These are phyloP conservation scores for Lonchura striata DNA, from an alignment of 2,113 vertebrate genomes.

Conservation along the genomic window DNA sequence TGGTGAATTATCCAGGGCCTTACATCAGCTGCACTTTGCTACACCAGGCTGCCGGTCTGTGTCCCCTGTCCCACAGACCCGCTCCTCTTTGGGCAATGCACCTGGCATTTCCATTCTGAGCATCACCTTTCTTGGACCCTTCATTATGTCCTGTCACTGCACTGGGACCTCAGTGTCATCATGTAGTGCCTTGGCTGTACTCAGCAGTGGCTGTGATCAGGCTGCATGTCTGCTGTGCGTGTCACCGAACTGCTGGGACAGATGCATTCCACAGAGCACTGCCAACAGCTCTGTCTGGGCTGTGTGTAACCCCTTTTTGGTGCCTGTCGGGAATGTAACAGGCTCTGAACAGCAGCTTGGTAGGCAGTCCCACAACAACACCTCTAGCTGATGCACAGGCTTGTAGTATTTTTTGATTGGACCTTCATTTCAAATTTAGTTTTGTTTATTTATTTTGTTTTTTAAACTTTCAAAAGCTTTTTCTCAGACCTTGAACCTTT, in stretches of 20 bases:
- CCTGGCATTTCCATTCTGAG: background rate
- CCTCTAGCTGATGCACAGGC: background rate
- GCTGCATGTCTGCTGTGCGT: background rate
- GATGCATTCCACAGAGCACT: background rate
- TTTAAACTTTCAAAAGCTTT: background rate
- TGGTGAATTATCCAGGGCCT: background rate
- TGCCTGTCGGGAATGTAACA: background rate
- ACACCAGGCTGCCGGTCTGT: background rate
- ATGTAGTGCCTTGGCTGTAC: background rate
- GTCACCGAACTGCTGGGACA: rapidly evolving
- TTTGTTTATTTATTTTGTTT: background rate
- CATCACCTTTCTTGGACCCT: background rate
- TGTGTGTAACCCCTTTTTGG: background rate
- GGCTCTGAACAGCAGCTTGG: background rate
- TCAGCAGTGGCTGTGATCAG: background rate
- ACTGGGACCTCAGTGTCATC: background rate
- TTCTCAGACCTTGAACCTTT: background rate
- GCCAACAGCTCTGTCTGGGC: background rate
- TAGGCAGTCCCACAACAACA: background rate
- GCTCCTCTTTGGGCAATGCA: background rate
- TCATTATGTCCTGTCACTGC: background rate
- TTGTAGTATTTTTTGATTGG: background rate
- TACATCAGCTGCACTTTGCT: background rate
- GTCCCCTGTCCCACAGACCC: background rate
- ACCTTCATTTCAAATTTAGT: background rate